Evolutionary conservation across 2,888 invertebrate species (phyloP).

Genomic region (Bombylius major): DNA sequence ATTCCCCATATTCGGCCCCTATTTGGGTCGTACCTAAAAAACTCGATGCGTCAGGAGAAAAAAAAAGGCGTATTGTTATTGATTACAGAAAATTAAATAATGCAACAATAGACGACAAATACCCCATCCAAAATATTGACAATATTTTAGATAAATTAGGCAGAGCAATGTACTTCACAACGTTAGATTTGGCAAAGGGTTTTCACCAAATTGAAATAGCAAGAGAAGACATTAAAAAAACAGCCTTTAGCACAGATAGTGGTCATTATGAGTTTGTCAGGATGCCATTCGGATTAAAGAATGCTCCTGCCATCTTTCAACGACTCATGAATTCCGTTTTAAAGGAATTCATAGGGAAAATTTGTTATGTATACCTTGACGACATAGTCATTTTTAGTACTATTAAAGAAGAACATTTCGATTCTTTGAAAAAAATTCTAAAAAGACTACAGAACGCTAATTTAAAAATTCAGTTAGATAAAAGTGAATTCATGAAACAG

Average conservation of each 20-base stretch:
- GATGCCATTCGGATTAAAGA: constrained; percentile 7
- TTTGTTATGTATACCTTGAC: constrained; percentile 22
- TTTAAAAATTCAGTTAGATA: constrained; percentile 18
- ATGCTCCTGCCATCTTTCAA: constrained; percentile 6
- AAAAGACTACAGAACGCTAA: constrained; percentile 12
- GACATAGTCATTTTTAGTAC: constrained; percentile 20
- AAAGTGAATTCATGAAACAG: constrained; percentile 9
- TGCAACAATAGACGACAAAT: constrained; percentile 15
- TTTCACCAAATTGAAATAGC: constrained; percentile 20
- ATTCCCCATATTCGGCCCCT: no score
- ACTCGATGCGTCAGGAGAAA: no score
- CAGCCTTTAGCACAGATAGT: neutral
- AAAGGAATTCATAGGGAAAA: constrained; percentile 14
- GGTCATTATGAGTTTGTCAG: neutral
- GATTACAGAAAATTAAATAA: no score
- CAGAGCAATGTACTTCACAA: constrained; percentile 1
- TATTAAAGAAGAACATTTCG: constrained; percentile 18
- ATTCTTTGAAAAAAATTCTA: constrained; percentile 15
- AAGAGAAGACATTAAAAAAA: neutral
- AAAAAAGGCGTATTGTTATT: neutral
- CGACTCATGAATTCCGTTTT: constrained; percentile 14
- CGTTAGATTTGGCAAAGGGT: constrained; percentile 17
- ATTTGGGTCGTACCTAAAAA: no score
- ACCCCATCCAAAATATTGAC: constrained; percentile 16
- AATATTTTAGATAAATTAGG: neutral